Evolutionary conservation across 2,888 invertebrate species (phyloP), one percentile per base, ranked within the genome.

Genomic region (Deilephila porcellus): DNA sequence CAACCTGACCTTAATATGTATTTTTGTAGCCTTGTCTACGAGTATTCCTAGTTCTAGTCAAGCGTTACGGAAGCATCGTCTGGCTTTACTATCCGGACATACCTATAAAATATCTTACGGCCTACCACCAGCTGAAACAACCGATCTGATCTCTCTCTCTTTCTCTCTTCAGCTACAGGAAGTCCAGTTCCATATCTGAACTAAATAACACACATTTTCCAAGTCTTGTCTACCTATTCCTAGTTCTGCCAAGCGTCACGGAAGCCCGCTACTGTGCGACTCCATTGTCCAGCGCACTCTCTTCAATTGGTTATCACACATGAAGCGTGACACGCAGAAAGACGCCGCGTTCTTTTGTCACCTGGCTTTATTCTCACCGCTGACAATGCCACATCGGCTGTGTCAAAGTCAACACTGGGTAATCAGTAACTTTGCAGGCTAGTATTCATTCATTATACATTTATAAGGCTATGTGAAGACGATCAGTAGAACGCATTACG

Each of bases 181-280:
- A 25, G 11, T 45, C 1, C 14, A 11, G 3, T 11, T 11, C 45
- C 0, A 37, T 37, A 45, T n/a, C n/a, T n/a, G n/a, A n/a, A n/a
- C n/a, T n/a, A 11, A 29, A 79, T 63, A 74, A 76, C 73, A 78
- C 25, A 75, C 32, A 64, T 45, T 59, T 32, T 67, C 74, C 77
- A 73, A 75, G 76, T 73, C 71, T 71, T 52, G 72, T 82, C 83
- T 86, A 78, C 78, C 72, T 80, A 78, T 84, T 86, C 78, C 60
- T 82, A 87, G 79, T 77, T 77, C 84, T 83, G 76, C 73, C 77
- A 74, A 73, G 82, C 80, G 85, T 89, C 89, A 90, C 93, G 91
- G 93, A 93, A 93, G 93, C 92, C 90, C 79, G 93, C 94, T 93
- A 93, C 93, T 91, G 94, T 93, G 89, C 85, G 87, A 87, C 80